These are phyloP conservation scores for Minunthozetes semirufus DNA, from an alignment of 2,888 invertebrate genomes.

Conservation along the genomic window DNA sequence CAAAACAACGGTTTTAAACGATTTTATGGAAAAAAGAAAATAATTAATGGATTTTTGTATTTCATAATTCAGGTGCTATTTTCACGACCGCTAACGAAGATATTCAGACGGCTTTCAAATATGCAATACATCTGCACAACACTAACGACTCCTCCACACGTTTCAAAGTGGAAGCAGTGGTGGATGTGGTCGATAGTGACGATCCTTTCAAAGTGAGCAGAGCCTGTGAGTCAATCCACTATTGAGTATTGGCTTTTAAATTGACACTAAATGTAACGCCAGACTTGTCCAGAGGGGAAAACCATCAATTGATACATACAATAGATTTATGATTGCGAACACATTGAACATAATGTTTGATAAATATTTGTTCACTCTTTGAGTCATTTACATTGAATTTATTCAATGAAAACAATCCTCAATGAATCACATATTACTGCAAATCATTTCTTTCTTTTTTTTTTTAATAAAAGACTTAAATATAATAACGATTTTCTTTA, in stretches of 20 bases:
- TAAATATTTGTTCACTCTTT: no score
- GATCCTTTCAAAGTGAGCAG: slow-evolving; percentile 86
- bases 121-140: slow-evolving; percentile 70
- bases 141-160: slow-evolving; percentile 68
- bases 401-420: no score
- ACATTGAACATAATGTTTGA: no score
- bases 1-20: not conserved
- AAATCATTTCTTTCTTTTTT: no score
- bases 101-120: slow-evolving; percentile 85
- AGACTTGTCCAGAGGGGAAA: no score
- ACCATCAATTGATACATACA: no score
- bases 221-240: slow-evolving; percentile 65
- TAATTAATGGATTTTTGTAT: slow-evolving; percentile 7
- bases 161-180: slow-evolving; percentile 77
- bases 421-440: no score
- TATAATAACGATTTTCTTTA: not conserved
- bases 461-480: no score
- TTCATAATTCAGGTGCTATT: slow-evolving; percentile 66
- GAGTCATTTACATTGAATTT: no score
- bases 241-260: no score
- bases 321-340: no score
- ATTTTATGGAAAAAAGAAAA: not conserved
- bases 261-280: no score
- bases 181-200: slow-evolving; percentile 84
- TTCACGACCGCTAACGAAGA: slow-evolving; percentile 87